Base-by-base conservation (phyloP, 1,140 invertebrate genomes). In the Temnothorax nylanderi region DNA sequence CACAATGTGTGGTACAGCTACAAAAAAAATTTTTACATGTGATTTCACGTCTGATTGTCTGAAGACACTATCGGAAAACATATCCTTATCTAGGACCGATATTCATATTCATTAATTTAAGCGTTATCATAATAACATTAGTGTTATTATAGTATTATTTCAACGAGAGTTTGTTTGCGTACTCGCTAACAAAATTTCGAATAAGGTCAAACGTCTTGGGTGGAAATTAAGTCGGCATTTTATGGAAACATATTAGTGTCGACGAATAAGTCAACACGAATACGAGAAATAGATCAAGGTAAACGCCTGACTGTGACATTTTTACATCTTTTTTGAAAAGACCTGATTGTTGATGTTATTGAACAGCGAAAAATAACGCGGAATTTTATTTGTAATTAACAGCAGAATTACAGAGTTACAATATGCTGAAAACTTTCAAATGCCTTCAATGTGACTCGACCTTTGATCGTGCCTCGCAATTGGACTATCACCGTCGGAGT, bases 391-490 rank as follows among this genome's bases (percentile, higher is more conserved):
- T 1, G 26, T n/a, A 1, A 34, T 85, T 67, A 2, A 47, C 21
- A 67, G 49, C 16, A 32, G 32, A 67, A 60, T n/a, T 62, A 4
- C 51, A 82, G 8, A 69, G 76, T 74, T 87, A 91, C 72, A 90
- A 91, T 54, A 56, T 92, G 62, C 49, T 89, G 65, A 92, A 93
- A 56, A 93, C 92, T 11, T 93, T 91, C 21, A 92, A 92, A 75
- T 95, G 94, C 44, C 78, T 89, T 11, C 85, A 93, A 69, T 94
- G 94, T 62, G 87, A 92, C 21, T 85, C 93, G n/a, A 89, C 89
- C 21, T 94, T 95, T 37, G 94, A 95, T 44, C 87, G 94, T 74
- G 91, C 92, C 0, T 95, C 94, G 2, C 94, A 95, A 78, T 75
- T 94, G 1, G 93, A 93, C 64, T 94, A 94, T 75, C 94, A 95